Percentiles rank a stretch among this genome's conserved stretches.
Conservation (phyloP, 2,888 invertebrate species). For the Autographa gamma region DNA sequence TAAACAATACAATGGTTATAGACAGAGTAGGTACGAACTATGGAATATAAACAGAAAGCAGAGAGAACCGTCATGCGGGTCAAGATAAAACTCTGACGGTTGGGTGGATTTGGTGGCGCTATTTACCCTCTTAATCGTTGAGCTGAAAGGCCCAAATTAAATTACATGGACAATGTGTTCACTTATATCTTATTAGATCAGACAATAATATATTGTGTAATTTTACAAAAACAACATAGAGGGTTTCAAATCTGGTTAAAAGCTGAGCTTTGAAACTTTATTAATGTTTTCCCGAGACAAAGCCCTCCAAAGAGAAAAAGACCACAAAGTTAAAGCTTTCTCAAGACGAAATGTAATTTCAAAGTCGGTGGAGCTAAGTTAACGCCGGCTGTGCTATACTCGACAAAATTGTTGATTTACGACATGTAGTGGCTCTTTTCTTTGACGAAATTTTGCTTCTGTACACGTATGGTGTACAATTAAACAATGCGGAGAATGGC, state of each 20-base stretch:
- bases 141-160: conserved; percentile 24
- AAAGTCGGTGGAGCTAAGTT: conserved; percentile 73
- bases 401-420: conserved; percentile 75
- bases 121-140: conserved; percentile 36
- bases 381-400: conserved; percentile 71
- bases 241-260: conserved; percentile 56
- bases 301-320: conserved; percentile 68
- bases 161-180: conserved; percentile 3
- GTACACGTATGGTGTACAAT: conserved; percentile 52
- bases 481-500: conserved; percentile 30
- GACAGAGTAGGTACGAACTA: conserved; percentile 45
- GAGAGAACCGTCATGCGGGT: conserved; percentile 59
- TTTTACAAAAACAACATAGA: conserved; percentile 29
- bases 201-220: conserved; percentile 8
- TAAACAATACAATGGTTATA: conserved; percentile 53
- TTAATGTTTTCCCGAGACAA: conserved; percentile 55
- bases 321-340: conserved; percentile 71
- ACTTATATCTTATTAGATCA: not conserved
- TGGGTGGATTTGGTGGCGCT: conserved; percentile 50
- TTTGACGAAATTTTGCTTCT: conserved; percentile 59
- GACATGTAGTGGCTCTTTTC: conserved; percentile 62
- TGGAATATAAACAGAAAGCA: conserved; percentile 51
- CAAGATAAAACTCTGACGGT: conserved; percentile 52
- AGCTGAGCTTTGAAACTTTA: conserved; percentile 60
- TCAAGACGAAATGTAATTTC: conserved; percentile 71